Evolutionary conservation across 2,113 vertebrate genomes (phyloP).

Genomic region (Indicator indicator): DNA sequence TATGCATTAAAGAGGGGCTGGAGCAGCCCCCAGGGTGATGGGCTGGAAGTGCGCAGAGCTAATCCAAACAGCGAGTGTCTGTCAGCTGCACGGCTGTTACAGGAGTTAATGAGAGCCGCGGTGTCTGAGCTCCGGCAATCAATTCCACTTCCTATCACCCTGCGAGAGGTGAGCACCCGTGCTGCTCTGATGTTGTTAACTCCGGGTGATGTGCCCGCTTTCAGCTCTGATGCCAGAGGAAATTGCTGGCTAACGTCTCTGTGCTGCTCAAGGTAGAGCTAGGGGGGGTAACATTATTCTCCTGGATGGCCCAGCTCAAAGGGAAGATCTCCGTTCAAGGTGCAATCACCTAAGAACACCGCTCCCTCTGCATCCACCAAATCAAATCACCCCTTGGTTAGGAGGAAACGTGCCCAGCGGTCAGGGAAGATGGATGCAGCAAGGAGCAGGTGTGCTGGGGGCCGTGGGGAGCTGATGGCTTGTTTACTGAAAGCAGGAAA

Average conservation of each 20-base stretch:
- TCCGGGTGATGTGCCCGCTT: background rate
- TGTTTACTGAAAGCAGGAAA: background rate
- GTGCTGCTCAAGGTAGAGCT: background rate
- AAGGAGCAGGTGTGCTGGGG: background rate
- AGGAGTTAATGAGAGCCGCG: background rate
- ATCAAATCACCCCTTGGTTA: background rate
- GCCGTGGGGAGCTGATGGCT: rapidly evolving
- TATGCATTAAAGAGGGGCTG: background rate
- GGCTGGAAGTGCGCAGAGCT: background rate
- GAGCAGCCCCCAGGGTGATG: background rate
- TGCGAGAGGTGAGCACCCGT: background rate
- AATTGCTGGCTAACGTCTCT: background rate
- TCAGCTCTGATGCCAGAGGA: background rate
- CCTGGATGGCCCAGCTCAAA: background rate
- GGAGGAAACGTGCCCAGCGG: background rate
- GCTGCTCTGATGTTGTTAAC: background rate
- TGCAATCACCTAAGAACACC: background rate
- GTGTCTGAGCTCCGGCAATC: background rate
- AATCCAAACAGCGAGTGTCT: background rate
- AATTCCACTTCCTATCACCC: background rate
- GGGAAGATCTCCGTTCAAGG: background rate
- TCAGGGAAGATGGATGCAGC: background rate
- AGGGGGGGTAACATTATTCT: background rate
- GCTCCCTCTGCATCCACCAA: background rate
- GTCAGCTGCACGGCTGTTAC: background rate